Evolutionary conservation across 2,797 vertebrate species (phyloP), one percentile per base, ranked within the genome.

Genomic region (Uromys caudimaculatus): DNA sequence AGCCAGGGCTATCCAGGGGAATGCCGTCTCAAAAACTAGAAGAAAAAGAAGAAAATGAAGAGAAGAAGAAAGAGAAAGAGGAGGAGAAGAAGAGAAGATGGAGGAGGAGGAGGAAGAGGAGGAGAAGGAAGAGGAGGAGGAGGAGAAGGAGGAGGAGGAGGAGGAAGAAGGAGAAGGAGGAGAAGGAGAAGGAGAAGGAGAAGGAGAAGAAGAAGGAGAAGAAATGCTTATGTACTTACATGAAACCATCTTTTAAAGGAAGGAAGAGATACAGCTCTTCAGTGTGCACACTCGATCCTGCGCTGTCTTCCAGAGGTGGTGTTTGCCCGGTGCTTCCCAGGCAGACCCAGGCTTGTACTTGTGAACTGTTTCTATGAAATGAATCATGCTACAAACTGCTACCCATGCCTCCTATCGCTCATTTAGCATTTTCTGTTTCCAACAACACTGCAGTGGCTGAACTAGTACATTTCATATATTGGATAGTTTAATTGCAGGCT

Each of bases 371-470:
- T 82, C 75, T 77, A 24, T 16, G 64, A 92, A 97, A 78, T 85
- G 75, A 96, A 85, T 62, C 54, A 54, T 50, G 44, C 27, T 58
- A 7, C 54, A 19, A 7, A 19, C 41, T 47, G 8, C 14, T 79
- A 90, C 76, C 23, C 69, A 64, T 60, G 95, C 79, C 47, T 93
- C 75, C n/a, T 67, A 78, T 77, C n/a, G 19, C 81, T 96, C 67
- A 67, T 60, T 95, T 85, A 85, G 47, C 27, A 82, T 86, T 97
- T 94, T 91, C 71, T 44, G 67, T 87, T 56, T 91, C 38, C n/a
- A 89, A n/a, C 84, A 35, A 41, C 56, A 44, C 54, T 87, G 24
- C 19, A 6, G 54, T 90, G 76, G 83, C 60, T 69, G 35, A 67
- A 52, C 52, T 58, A 64, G 38, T 83, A 67, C 41, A 62, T 69